Base-by-base conservation (phyloP, 2,888 invertebrate species). In the Protodeltote pygarga region DNA sequence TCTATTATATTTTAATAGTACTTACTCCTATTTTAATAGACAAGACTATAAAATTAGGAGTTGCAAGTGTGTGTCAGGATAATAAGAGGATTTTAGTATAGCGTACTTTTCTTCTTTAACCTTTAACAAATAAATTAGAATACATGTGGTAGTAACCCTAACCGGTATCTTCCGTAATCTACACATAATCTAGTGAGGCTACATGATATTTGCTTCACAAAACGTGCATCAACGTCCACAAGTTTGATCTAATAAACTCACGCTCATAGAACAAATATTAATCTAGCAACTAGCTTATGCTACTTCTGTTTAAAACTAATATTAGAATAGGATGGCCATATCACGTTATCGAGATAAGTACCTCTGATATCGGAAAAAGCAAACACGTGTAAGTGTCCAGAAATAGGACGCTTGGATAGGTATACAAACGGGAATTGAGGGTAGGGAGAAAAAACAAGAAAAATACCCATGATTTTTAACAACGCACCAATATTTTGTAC, bases 201-300 rank as follows among this genome's bases (percentile, higher is more conserved):
- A n/a, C n/a, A n/a, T n/a, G n/a, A 27, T 54, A 32, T 54, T 61
- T 61, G 29, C 29, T 25, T 23, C 63, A 19, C 24, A n/a, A 8
- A 10, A 46, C 63, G 24, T 54, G 46, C 32, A 10, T 33, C 9
- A 33, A 5, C 24, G 11, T 39, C 16, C 38, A 61, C 38, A 16
- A 50, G 19, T 28, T 29, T n/a, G 21, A 28, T 54, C 31, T 25
- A 42, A 5, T 41, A 25, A 61, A 29, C 11, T 19, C 19, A 20
- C 23, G 10, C 19, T 52, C 31, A 19, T 11, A 5, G 4, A 50
- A 39, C 25, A 39, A 59, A 59, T 13, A 39, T 6, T 20, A 5
- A 14, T 11, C 16, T 9, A 8, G 15, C 16, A 9, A 16, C 9
- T 44, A 11, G 9, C 14, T 9, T 33, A 21, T 10, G 5, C 13